Percentiles rank a stretch among this genome's conserved stretches.
These are phyloP conservation scores for Drosophila mulleri DNA, from an alignment of 2,888 invertebrate species.

Conservation along the genomic window DNA sequence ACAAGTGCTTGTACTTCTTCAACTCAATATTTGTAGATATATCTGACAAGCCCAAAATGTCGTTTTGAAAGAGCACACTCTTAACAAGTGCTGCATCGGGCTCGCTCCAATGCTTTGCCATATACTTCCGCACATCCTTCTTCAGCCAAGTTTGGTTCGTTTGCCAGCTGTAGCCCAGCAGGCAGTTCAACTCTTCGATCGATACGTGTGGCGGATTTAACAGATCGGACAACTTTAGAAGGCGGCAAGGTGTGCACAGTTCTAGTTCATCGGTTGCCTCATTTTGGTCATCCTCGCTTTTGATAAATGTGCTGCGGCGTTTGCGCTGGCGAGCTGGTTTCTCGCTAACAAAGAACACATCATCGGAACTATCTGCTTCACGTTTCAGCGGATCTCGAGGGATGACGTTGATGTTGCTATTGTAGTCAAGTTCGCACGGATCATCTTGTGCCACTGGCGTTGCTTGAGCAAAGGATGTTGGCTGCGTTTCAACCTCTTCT, in stretches of 20 bases:
- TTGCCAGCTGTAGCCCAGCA: constrained; percentile 85
- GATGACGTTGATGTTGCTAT: constrained; percentile 59
- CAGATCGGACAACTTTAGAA: constrained; percentile 68
- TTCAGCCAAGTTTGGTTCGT: constrained; percentile 85
- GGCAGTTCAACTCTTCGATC: constrained; percentile 85
- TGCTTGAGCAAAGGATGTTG: background rate
- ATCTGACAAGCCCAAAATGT: constrained; percentile 62
- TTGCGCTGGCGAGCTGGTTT: constrained; percentile 73
- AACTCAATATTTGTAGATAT: constrained; percentile 83
- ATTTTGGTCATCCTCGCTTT: constrained; percentile 28
- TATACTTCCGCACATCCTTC: constrained; percentile 64
- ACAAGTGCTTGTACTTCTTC: constrained; percentile 81
- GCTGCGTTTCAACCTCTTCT: background rate
- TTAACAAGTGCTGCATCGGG: constrained; percentile 58
- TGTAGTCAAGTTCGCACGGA: constrained; percentile 48
- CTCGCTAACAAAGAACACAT: constrained; percentile 80
- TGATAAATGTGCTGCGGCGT: constrained; percentile 19
- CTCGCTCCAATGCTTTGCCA: constrained; percentile 51
- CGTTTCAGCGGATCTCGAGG: constrained; percentile 35
- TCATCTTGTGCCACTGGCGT: background rate
- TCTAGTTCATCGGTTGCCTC: constrained; percentile 61
- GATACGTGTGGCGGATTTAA: constrained; percentile 83
- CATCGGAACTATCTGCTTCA: constrained; percentile 57
- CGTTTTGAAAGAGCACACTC: constrained; percentile 67
- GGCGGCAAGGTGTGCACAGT: constrained; percentile 81